Evolutionary conservation across 2,888 invertebrate species (phyloP).

Genomic region (Drosophila neotestacea): DNA sequence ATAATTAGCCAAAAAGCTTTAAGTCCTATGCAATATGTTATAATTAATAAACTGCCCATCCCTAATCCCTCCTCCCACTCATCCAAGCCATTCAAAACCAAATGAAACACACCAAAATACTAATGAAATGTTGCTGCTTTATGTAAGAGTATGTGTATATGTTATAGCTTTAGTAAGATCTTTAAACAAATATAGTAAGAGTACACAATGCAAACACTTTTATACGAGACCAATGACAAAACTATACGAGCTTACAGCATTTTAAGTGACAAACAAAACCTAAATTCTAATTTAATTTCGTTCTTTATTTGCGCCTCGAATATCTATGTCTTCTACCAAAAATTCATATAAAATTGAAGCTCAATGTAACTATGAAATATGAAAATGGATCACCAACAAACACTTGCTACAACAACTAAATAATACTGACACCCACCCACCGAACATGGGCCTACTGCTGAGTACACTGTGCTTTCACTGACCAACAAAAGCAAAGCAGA

Average conservation of each 20-base stretch:
- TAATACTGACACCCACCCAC: constrained; percentile 25
- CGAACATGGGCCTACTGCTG: constrained; percentile 9
- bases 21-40: constrained; percentile 44
- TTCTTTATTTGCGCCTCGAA: constrained; percentile 7
- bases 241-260: constrained; percentile 72
- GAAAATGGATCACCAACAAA: background rate
- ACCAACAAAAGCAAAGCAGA: background rate
- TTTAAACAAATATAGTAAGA: constrained; percentile 12
- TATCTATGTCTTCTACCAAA: background rate
- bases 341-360: background rate
- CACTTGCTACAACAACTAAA: background rate
- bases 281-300: background rate
- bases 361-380: constrained; percentile 10
- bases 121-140: constrained; percentile 13
- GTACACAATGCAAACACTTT: constrained; percentile 46
- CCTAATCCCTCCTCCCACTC: background rate
- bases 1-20: constrained; percentile 32
- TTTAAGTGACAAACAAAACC: constrained; percentile 23
- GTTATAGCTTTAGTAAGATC: constrained; percentile 46
- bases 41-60: background rate
- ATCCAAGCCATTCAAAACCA: background rate
- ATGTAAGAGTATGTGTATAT: constrained; percentile 25
- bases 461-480: constrained; percentile 16
- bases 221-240: constrained; percentile 65
- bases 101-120: background rate